Base-by-base conservation (phyloP, 2,888 invertebrate species). In the Caenorhabditis imperialis region DNA sequence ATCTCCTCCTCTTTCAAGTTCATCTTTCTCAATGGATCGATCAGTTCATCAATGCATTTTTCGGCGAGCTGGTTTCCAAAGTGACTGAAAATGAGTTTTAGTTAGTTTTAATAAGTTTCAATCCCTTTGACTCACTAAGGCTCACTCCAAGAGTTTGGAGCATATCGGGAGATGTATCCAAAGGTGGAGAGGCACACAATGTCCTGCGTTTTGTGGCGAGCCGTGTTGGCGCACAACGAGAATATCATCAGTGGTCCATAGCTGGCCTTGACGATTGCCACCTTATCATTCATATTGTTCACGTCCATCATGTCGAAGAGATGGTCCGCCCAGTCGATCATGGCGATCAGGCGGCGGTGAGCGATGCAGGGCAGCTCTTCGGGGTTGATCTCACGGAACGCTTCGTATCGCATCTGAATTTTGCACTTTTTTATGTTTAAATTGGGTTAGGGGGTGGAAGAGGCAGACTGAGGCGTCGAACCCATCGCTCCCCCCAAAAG, bases 271-370 rank as follows among this genome's bases (percentile, higher is more conserved):
- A 86, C 85, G 10, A 87, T 77, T 6, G 83, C 72, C 16, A 87
- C 48, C 77, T 86, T 86, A 60, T 87, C 87, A 38, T 82, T 78
- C 48, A 82, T 78, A 51, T 76, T 77, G 53, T 86, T 85, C n/a
- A 84, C 60, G 65, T 87, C 87, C 81, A 87, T 83, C 54, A 87
- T 75, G 25, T 83, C 84, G 60, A 82, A 87, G 4, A 87, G 62
- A 62, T 86, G 86, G 62, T 87, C 87, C n/a, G 85, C 83, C 78
- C 82, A 85, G 54, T 87, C 87, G 37, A 87, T 84, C 14, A 82
- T 78, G 1, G 86, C 86, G 38, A 87, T 82, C 6, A 87, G 63
- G 22, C 84, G 62, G 0, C 87, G 75, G 69, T 86, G 87, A 6
- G 84, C 87, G 35, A 86, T 75, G 14, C 80, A 79, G 14, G 80